Evolutionary conservation across 2,888 invertebrate species (phyloP).

Genomic region (Sabatieria punctata): DNA sequence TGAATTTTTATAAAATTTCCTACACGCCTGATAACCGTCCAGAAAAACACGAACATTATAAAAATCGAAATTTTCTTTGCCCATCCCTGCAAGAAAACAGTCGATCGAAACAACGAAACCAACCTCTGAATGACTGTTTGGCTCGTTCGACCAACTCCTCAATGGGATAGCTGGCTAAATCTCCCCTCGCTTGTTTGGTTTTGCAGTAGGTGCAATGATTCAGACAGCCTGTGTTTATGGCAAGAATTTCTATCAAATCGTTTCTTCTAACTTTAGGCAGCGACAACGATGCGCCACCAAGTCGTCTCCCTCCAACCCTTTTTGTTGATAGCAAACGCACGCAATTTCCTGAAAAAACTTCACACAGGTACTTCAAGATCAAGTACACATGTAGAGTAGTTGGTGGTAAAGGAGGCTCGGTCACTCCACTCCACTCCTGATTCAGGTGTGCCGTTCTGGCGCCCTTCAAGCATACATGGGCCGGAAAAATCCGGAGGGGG

Average conservation of each 20-base stretch:
- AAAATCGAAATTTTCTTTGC: no score
- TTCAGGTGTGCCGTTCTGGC: no score
- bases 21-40: no score
- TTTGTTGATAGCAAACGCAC: constrained; percentile 63
- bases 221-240: constrained; percentile 44
- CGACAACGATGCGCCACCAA: constrained; percentile 64
- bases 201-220: constrained; percentile 99
- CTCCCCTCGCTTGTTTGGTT: constrained; percentile 89
- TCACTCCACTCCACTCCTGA: no score
- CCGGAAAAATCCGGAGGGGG: no score
- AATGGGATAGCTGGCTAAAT: constrained; percentile 78
- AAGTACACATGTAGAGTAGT: no score
- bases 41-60: no score
- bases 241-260: constrained; percentile 83
- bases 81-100: no score
- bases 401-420: no score
- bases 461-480: no score
- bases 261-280: constrained; percentile 89
- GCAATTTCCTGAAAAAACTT: constrained; percentile 38
- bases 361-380: background rate
- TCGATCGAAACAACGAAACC: no score
- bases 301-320: constrained; percentile 49
- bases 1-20: no score
- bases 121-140: constrained; percentile 58
- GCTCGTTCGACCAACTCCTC: constrained; percentile 75